These are phyloP conservation scores for Ochropleura plecta DNA, from an alignment of 2,888 invertebrate species.

Conservation along the genomic window DNA sequence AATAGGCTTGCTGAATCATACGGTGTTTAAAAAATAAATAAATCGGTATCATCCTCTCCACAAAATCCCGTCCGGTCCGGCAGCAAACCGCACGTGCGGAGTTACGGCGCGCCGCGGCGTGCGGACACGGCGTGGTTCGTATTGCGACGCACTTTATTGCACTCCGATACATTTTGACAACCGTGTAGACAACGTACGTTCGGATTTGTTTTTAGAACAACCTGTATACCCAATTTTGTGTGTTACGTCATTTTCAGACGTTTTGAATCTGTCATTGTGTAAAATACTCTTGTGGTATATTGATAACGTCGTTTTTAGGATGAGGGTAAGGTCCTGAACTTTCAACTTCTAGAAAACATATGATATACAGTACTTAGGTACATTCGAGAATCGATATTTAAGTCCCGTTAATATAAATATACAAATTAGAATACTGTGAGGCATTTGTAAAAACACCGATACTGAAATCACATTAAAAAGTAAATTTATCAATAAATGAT, in stretches of 20 bases:
- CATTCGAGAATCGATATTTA: not conserved
- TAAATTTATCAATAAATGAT: not conserved
- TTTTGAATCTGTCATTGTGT: not conserved
- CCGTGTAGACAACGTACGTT: conserved; percentile 69
- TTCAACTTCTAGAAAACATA: not conserved
- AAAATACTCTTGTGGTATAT: no score
- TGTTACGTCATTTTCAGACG: conserved; percentile 14
- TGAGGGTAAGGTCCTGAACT: no score
- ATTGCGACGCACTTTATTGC: conserved; percentile 82
- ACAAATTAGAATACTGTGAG: not conserved
- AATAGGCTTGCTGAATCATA: no score
- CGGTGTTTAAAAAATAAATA: not conserved
- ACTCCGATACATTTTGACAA: conserved; percentile 79
- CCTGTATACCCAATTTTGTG: conserved; percentile 44
- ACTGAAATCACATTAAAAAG: not conserved
- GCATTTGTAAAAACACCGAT: not conserved
- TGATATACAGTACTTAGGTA: not conserved
- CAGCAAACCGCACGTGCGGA: conserved; percentile 78
- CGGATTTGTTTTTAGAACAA: conserved; percentile 61
- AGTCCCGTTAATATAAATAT: not conserved
- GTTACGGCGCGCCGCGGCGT: conserved; percentile 81
- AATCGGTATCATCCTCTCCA: conserved; percentile 51
- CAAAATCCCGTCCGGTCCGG: conserved; percentile 54
- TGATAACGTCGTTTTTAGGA: not conserved
- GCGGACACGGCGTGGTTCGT: conserved; percentile 78